Conservation (phyloP, 2,888 invertebrate genomes). For the Cantharis flavilabris region DNA sequence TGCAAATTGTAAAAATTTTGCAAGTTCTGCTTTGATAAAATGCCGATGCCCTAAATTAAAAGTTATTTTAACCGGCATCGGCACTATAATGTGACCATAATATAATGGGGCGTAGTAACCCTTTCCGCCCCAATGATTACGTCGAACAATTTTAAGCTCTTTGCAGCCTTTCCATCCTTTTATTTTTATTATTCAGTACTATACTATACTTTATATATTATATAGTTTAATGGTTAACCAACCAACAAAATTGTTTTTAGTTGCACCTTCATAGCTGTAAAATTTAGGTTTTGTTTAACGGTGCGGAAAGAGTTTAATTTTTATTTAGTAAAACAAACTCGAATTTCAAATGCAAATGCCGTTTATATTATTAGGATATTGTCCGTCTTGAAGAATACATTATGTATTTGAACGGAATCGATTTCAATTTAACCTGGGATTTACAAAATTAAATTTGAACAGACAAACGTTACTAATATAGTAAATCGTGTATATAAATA, state of each 20-base stretch:
- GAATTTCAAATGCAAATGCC: not conserved
- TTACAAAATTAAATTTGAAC: not conserved
- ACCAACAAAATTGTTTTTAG: slow-evolving; percentile 9
- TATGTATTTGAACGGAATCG: not conserved
- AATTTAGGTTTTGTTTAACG: not conserved
- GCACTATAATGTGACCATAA: not conserved
- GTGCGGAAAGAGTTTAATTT: not conserved
- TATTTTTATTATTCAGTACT: slow-evolving; percentile 14
- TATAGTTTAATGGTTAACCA: slow-evolving; percentile 27
- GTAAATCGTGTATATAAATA: too few relatives aligned
- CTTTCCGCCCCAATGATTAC: slow-evolving; percentile 24
- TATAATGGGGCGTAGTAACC: slow-evolving; percentile 9
- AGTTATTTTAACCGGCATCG: not conserved
- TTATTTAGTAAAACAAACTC: not conserved
- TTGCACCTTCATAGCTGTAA: slow-evolving; percentile 17
- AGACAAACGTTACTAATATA: not conserved
- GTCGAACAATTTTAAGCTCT: slow-evolving; percentile 16
- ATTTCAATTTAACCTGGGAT: not conserved
- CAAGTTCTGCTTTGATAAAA: not conserved
- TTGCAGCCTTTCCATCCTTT: slow-evolving; percentile 13
- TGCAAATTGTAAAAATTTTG: not conserved
- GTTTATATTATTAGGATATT: not conserved
- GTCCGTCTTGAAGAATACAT: not conserved
- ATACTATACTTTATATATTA: not conserved
- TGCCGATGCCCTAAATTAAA: not conserved